Conservation (phyloP, 2,113 vertebrate genomes). For the Tachysurus vachellii region DNA sequence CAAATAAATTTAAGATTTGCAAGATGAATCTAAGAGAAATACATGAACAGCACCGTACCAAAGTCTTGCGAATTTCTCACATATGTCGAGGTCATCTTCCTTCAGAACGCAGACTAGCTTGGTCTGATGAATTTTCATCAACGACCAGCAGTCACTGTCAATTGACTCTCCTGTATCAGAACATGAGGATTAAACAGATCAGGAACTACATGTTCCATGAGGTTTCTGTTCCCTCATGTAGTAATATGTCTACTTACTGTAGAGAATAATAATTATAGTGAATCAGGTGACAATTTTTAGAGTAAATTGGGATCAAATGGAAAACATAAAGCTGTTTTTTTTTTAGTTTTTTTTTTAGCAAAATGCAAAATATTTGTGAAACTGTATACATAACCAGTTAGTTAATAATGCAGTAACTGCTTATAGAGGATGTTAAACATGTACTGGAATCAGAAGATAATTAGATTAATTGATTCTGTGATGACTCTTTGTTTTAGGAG, state of each 20-base stretch:
- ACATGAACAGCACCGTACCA: constrained; percentile 59
- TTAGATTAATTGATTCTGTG: background rate
- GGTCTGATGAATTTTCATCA: constrained; percentile 45
- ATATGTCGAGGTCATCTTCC: constrained; percentile 39
- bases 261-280: background rate
- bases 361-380: no score
- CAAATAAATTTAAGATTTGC: background rate
- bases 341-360: no score
- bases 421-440: background rate
- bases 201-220: background rate
- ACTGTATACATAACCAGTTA: background rate
- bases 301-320: background rate
- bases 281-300: background rate
- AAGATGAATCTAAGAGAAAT: background rate
- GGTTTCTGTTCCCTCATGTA: background rate
- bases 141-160: constrained; percentile 58
- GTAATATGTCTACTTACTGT: background rate
- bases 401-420: background rate
- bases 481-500: background rate
- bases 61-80: constrained; percentile 44
- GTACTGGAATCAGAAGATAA: background rate
- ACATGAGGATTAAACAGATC: background rate
- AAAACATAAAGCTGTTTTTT: background rate
- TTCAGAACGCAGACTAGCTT: constrained; percentile 60
- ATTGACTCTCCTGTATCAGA: constrained; percentile 27